Base-by-base conservation (phyloP, 1,140 invertebrate species). In the Contarinia nasturtii region DNA sequence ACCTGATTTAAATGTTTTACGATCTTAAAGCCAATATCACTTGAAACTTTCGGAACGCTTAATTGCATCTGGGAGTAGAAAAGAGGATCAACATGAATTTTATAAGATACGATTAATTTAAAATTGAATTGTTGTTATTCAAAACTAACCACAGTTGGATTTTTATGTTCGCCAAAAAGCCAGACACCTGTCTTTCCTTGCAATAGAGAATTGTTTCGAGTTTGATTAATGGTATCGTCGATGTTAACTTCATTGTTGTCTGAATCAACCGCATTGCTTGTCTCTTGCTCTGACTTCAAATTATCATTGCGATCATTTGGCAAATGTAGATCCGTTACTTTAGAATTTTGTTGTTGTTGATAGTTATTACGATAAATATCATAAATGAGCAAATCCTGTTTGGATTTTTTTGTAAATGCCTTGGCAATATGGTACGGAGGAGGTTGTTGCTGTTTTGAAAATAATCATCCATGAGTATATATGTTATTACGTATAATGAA, bases 341-440 rank as follows among this genome's bases (percentile, higher is more conserved):
- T 27, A 10, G 27, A n/a, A n/a, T n/a, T 46, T 19, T 2, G 33
- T 33, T 33, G 10, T 40, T 45, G n/a, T 5, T 46, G 27, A 12
- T 58, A 51, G 11, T 59, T 59, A 38, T 60, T 59, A 3, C 34
- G 43, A 15, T 40, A 46, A 2, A 55, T 54, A 46, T 60, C 58
- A 42, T 60, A 61, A 5, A 55, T 52, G 7, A 57, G 53, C 3
- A 63, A 51, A 50, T 60, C 61, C 67, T 52, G 70, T 55, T 53
- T 68, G 52, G 75, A 75, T 50, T 77, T 75, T 61, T 76, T 77
- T 1, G 76, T 79, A 55, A 76, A 77, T 4, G 69, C 73, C 4
- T 76, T 75, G 10, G 77, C 77, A 50, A 79, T 77, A 51, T 79
- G 75, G 65, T 79, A 80, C 1, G 77, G 77, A 2, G 77, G 77